These are phyloP conservation scores for Eudasyphora cyanicolor DNA, from an alignment of 2,888 invertebrate genomes.

Conservation along the genomic window DNA sequence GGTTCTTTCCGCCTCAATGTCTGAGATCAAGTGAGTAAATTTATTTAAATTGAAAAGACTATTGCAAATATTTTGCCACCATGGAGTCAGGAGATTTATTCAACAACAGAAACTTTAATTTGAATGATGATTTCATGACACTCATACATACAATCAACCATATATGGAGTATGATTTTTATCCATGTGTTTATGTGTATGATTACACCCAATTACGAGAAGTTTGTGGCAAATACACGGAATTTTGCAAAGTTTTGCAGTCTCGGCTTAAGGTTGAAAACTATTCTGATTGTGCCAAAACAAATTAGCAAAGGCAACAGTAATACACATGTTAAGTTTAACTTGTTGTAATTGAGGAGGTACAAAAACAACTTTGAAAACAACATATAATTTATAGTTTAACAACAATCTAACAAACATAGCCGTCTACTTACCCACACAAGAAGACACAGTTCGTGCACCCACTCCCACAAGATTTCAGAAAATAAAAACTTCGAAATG, in stretches of 20 bases:
- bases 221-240: slow-evolving; percentile 27
- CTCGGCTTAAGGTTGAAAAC: neutral
- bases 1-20: neutral
- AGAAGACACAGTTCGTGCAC: neutral
- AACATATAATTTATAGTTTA: slow-evolving; percentile 15
- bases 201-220: neutral
- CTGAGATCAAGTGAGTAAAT: neutral
- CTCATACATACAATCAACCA: neutral
- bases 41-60: neutral
- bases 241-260: slow-evolving; percentile 34
- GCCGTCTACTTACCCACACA: neutral
- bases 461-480: neutral
- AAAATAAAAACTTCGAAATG: neutral
- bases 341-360: slow-evolving; percentile 41
- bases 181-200: neutral
- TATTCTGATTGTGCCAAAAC: slow-evolving; percentile 14
- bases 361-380: neutral
- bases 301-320: slow-evolving; percentile 39
- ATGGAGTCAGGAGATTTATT: neutral
- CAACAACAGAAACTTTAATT: neutral
- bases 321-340: slow-evolving; percentile 12
- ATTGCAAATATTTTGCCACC: neutral
- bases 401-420: neutral
- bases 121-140: slow-evolving; percentile 22
- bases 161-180: neutral